Evolutionary conservation across 2,797 vertebrate genomes (phyloP).

Genomic region (Leucoraja ocellata): DNA sequence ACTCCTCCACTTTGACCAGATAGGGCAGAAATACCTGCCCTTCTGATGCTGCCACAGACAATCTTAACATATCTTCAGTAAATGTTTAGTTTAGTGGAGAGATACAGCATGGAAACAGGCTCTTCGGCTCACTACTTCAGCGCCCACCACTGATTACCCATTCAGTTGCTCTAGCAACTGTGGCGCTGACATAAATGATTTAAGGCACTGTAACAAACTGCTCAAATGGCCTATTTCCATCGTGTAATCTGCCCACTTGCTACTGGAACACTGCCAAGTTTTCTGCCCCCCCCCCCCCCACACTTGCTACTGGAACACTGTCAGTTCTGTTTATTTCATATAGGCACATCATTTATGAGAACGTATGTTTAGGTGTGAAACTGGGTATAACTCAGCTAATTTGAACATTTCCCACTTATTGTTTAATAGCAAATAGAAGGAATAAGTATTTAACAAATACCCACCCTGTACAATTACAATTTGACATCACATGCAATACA

Average conservation of each 20-base stretch:
- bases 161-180: no score
- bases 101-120: no score
- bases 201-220: neutral
- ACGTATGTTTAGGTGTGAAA: neutral
- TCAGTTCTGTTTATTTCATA: no score
- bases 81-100: no score
- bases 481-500: neutral
- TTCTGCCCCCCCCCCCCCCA: neutral
- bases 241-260: neutral
- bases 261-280: neutral
- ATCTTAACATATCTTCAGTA: no score
- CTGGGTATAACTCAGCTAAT: neutral
- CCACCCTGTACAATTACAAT: neutral
- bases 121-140: no score
- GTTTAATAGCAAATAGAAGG: no score
- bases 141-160: no score
- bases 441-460: neutral
- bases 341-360: no score
- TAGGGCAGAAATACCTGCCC: neutral
- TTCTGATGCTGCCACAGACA: neutral
- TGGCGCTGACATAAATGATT: no score
- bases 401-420: neutral
- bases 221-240: neutral
- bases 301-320: neutral
- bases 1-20: neutral